Evolutionary conservation across 2,113 vertebrate genomes (phyloP), one percentile per base, ranked within the genome.

Genomic region (Pseudorhombus dupliciocellatus): DNA sequence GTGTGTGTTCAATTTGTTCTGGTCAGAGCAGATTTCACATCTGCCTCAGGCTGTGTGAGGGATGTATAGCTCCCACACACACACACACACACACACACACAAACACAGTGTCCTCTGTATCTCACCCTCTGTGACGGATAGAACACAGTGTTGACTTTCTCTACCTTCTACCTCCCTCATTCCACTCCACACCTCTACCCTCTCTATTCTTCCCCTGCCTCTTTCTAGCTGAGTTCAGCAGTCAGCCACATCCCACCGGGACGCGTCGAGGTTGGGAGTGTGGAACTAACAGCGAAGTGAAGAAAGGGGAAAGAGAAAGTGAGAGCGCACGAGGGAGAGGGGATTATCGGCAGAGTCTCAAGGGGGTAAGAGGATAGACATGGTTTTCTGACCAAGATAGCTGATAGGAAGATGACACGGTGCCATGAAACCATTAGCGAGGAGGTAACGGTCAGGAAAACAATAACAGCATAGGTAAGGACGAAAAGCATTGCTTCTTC

Each of bases 221-320:
- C 24, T 75, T 68, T 66, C 60, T 46, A 66, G 79, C 72, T 75
- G 59, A 81, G 64, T 73, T 87, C 79, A 83, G 73, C 65, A 78
- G 28, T 64, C 66, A 83, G 69, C 50, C 18, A 55, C 68, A 18
- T 79, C 76, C 81, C 79, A 58, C 8, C 72, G 75, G 80, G 69
- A 70, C 2, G 10, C 30, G 67, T 54, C 20, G 25, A 77, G 80
- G 77, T 85, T 79, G 56, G 50, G 73, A 56, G 60, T 66, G 76
- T 53, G 66, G 56, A 66, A 86, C 65, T 70, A 80, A 82, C 68
- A 80, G 59, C 64, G 31, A 24, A 28, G 57, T 73, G 63, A 59
- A 51, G 66, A 53, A 65, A 57, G 58, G 22, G 59, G 0, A 67
- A 59, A 80, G n/a, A 40, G 54, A 7, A 26, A 66, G 12, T 7